Base-by-base conservation (phyloP, 2,113 vertebrate genomes). In the Triplophysa tibetana region DNA sequence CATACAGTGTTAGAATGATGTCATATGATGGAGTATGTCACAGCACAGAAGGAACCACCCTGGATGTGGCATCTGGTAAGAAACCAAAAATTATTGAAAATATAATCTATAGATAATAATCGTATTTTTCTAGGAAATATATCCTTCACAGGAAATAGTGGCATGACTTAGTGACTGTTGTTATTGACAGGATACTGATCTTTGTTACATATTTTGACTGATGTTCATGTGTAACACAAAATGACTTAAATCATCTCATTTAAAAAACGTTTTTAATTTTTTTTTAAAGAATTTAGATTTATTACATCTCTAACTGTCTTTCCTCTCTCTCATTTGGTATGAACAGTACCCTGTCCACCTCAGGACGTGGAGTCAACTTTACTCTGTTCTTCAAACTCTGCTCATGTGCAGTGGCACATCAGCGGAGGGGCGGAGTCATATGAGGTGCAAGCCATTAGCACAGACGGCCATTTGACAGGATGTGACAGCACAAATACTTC, bases 311-410 rank as follows among this genome's bases (percentile, higher is more conserved):
- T 19, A 5, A 50, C 23, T 33, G 2, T 14, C 50, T 19, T 54
- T 61, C 68, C 33, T 75, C 48, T 75, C 48, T 14, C 41, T 26
- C 6, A 38, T 38, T 13, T 12, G 17, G 13, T 56, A 16, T 19
- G 11, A 50, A n/a, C 88, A 93, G 92, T 88, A 19, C 91, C 91
- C 48, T 93, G 93, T 83, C 82, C 85, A 67, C 90, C 92, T 17
- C n/a, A 24, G 17, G 9, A 12, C 17, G 81, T 94, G 17, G 2
- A 45, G 7, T 4, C 78, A 0, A 12, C 14, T 0, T 24, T 90
- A 52, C 65, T 90, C 79, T 94, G 93, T 70, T 75, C 81, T 1
- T 69, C 65, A 1, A 88, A 90, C 85, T 80, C 80, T 0, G 90
- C 87, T 48, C 29, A 0, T 5, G 89, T 93, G 43, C 3, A 52